Conservation (phyloP, 2,888 invertebrate species). For the Drosophila quinaria region DNA sequence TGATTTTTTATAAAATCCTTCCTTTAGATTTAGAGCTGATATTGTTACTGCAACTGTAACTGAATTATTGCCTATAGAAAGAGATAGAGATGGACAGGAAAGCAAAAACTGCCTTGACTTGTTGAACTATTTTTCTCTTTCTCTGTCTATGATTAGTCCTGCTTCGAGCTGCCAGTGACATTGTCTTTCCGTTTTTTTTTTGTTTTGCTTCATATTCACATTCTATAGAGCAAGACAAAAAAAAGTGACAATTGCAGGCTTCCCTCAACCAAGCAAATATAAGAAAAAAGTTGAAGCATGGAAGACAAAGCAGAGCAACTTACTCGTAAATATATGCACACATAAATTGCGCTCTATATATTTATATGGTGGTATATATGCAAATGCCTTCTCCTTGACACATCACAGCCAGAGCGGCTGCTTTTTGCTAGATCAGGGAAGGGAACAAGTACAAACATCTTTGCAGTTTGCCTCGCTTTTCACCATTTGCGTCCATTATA, state of each 20-base stretch:
- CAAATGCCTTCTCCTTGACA: constrained; percentile 50
- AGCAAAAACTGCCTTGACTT: constrained; percentile 17
- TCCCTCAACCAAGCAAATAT: constrained; percentile 35
- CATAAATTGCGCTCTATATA: constrained; percentile 75
- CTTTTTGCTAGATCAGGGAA: constrained; percentile 1
- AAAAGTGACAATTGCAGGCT: constrained; percentile 65
- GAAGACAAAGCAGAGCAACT: constrained; percentile 36
- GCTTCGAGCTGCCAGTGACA: constrained; percentile 49
- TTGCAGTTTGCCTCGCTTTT: constrained; percentile 45
- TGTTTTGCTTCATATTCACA: constrained; percentile 47
- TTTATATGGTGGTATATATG: constrained; percentile 71
- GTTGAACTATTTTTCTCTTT: neutral
- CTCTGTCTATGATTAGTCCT: constrained; percentile 13
- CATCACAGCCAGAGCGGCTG: constrained; percentile 23
- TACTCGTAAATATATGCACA: constrained; percentile 69
- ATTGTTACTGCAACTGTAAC: neutral
- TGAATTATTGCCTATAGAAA: constrained; percentile 24
- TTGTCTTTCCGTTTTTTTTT: constrained; percentile 26
- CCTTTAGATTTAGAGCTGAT: too few species aligned
- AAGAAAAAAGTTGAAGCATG: neutral
- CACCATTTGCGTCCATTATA: constrained; percentile 30
- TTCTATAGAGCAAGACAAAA: constrained; percentile 49
- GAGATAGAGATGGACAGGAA: neutral
- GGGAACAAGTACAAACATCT: constrained; percentile 33
- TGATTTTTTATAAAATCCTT: too few species aligned